phyloP scores from a whole-genome alignment of 2,888 invertebrate species.

The Bellardia bayeri region DNA sequence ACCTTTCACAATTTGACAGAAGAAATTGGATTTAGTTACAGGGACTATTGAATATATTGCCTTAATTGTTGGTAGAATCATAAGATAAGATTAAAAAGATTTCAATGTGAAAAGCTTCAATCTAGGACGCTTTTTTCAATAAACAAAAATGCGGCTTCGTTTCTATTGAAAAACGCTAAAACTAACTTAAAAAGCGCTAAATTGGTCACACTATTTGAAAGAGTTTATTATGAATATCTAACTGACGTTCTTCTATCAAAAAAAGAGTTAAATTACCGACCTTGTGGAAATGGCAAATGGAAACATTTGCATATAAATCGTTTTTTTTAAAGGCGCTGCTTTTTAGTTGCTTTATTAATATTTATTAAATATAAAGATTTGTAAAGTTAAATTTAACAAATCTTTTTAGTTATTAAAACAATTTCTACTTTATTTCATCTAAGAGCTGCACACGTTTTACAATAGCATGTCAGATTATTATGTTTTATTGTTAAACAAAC shows the following conservation, averaged over 20 bases:
- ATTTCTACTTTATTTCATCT: slow-evolving; percentile 41
- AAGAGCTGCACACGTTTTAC: slow-evolving; percentile 49
- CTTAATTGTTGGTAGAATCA: too few species aligned
- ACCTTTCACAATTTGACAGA: too few species aligned
- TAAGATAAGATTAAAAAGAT: not conserved
- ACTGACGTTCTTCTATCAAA: not conserved
- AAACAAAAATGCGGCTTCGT: too few species aligned
- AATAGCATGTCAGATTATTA: slow-evolving; percentile 38
- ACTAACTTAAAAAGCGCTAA: too few species aligned
- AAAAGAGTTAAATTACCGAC: not conserved
- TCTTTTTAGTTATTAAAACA: not conserved
- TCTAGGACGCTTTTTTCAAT: too few species aligned
- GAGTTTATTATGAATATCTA: not conserved
- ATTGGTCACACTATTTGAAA: too few species aligned
- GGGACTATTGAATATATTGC: too few species aligned
- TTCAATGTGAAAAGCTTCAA: too few species aligned
- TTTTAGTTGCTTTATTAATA: not conserved
- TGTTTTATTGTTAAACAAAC: slow-evolving; percentile 55
- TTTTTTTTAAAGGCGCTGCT: not conserved
- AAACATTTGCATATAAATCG: not conserved
- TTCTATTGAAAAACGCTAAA: too few species aligned
- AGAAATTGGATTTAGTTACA: too few species aligned
- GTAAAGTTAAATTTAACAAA: slow-evolving; percentile 40
- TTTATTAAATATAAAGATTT: not conserved
- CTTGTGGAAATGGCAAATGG: not conserved